Percentiles rank a stretch among this genome's conserved stretches.
phyloP scores from a whole-genome alignment of 2,888 invertebrate genomes.

The Fragum fragum region DNA sequence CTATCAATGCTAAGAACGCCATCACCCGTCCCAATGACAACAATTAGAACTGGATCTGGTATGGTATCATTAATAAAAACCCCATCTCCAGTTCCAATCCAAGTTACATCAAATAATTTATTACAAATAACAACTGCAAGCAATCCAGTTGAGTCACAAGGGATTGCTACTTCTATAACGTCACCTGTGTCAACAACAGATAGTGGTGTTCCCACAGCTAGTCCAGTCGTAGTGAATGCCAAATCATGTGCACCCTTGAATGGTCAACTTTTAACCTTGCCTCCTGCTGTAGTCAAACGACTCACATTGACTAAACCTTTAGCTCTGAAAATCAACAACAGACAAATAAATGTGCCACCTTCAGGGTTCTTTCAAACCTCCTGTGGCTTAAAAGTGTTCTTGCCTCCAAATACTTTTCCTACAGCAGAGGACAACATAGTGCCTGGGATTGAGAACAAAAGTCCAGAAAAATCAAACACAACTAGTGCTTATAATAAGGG shows the following conservation, averaged over 20 bases:
- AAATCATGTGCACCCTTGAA: conserved; percentile 62
- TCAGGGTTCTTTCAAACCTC: conserved; percentile 78
- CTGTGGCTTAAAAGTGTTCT: conserved; percentile 80
- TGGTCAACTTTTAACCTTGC: conserved; percentile 82
- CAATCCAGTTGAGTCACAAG: background rate
- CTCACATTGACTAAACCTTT: conserved; percentile 79
- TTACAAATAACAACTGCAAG: background rate
- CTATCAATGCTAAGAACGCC: too few species aligned
- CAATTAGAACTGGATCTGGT: too few species aligned
- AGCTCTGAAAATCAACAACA: conserved; percentile 80
- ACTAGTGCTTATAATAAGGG: too few species aligned
- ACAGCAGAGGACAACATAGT: conserved; percentile 66
- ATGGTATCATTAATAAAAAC: background rate
- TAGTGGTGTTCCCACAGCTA: background rate
- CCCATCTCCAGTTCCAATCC: background rate
- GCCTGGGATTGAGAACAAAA: conserved; percentile 67
- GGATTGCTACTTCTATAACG: conserved; percentile 29
- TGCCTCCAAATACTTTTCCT: conserved; percentile 82
- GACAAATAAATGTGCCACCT: conserved; percentile 80
- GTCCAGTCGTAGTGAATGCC: conserved; percentile 56
- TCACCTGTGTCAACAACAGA: conserved; percentile 21
- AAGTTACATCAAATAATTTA: background rate
- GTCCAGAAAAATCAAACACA: conserved; percentile 2
- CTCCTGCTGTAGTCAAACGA: conserved; percentile 75
- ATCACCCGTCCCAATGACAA: too few species aligned